Conservation (phyloP, 2,113 vertebrate genomes). For the Heptranchias perlo region DNA sequence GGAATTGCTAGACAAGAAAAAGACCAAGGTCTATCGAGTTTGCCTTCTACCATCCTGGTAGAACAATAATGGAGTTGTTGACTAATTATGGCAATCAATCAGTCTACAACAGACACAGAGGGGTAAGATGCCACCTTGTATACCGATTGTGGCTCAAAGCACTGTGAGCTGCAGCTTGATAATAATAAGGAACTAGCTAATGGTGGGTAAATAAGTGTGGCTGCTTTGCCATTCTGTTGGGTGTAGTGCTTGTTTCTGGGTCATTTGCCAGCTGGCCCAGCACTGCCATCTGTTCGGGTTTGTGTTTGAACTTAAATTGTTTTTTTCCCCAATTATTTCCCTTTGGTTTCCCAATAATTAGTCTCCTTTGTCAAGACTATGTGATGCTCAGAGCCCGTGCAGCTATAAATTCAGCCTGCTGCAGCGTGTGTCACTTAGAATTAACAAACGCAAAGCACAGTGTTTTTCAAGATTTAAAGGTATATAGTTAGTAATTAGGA, state of each 20-base stretch:
- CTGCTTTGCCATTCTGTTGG: neutral
- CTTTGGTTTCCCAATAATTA: neutral
- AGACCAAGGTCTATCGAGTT: neutral
- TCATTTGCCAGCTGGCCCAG: neutral
- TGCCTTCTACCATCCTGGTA: neutral
- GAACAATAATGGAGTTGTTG: neutral
- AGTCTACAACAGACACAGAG: neutral
- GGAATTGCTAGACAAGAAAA: neutral
- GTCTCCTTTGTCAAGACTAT: neutral
- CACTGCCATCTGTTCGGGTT: neutral
- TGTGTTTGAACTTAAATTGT: neutral
- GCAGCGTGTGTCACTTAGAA: neutral
- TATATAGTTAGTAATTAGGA: neutral
- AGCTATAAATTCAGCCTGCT: neutral
- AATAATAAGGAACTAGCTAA: neutral
- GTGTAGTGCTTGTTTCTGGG: neutral
- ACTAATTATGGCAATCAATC: neutral
- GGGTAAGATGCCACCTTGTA: neutral
- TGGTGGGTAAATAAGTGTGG: neutral
- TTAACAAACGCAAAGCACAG: neutral
- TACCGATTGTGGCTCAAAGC: neutral
- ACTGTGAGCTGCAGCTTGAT: neutral
- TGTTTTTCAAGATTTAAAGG: neutral
- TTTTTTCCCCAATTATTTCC: neutral
- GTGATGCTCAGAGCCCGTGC: neutral